These are phyloP conservation scores for Macropodus opercularis DNA, from an alignment of 2,797 vertebrate species.

Conservation along the genomic window DNA sequence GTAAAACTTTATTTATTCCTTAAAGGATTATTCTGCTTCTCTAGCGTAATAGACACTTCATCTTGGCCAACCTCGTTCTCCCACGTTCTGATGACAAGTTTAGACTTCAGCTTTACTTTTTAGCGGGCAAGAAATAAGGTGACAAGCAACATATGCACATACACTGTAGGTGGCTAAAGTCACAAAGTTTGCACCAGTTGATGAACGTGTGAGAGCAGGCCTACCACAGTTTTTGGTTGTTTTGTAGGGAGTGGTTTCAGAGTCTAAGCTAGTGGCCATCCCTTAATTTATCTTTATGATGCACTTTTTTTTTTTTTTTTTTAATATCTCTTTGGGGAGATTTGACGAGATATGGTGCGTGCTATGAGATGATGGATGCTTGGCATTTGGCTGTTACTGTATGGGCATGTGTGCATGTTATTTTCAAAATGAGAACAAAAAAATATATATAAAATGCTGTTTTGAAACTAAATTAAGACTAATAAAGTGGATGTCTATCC, in stretches of 20 bases:
- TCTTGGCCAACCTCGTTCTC: no score
- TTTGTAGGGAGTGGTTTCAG: conserved; percentile 11
- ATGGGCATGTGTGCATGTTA: background rate
- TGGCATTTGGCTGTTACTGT: background rate
- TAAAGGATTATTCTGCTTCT: background rate
- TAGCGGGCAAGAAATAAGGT: background rate
- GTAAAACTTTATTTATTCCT: background rate
- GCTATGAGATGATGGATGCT: conserved; percentile 3
- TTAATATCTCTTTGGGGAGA: conserved; percentile 24
- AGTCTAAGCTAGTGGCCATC: conserved; percentile 16
- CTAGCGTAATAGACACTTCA: background rate
- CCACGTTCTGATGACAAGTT: background rate
- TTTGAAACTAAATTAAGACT: conserved; percentile 2
- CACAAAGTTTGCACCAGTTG: conserved; percentile 22
- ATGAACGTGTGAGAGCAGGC: conserved; percentile 12
- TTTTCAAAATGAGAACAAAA: conserved; percentile 8
- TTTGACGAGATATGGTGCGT: conserved; percentile 2
- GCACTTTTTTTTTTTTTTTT: conserved; percentile 40
- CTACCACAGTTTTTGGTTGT: conserved; percentile 33
- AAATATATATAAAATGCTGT: background rate
- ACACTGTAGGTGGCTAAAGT: background rate
- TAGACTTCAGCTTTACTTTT: background rate
- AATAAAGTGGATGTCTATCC: conserved; percentile 1
- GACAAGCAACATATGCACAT: conserved; percentile 3
- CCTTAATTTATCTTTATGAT: conserved; percentile 26